A percentile compares a stretch with the other conserved stretches of the same genome.
Evolutionary conservation across 53 echinoderm and acorn worm species (phyloP).

Genomic region (Stichopus horrens): DNA sequence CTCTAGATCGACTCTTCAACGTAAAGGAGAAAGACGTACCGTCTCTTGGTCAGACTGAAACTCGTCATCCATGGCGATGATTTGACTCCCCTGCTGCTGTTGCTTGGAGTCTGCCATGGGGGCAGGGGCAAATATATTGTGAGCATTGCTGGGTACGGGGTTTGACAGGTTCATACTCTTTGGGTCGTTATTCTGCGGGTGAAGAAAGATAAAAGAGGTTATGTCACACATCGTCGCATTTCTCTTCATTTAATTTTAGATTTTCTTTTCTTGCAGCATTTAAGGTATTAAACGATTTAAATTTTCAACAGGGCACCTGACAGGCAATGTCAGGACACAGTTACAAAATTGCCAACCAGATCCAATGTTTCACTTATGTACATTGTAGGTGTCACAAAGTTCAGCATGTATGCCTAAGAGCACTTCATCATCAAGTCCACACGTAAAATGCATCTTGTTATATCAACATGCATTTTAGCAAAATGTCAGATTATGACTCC

Average conservation of each 20-base stretch:
- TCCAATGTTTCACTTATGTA: no score
- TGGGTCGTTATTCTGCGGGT: slow-evolving; percentile 26
- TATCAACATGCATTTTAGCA: no score
- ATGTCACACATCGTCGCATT: background rate
- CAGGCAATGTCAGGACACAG: no score
- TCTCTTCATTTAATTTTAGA: background rate
- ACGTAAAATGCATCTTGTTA: no score
- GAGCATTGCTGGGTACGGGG: slow-evolving; percentile 6
- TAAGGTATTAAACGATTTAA: no score
- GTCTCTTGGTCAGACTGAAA: slow-evolving; percentile 79
- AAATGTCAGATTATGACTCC: no score
- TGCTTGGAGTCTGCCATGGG: slow-evolving; percentile 21
- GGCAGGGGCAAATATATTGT: slow-evolving; percentile 21
- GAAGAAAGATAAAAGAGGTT: background rate
- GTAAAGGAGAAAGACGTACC: slow-evolving; percentile 49
- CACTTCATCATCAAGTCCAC: no score
- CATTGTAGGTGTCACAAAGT: no score
- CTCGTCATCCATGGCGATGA: slow-evolving; percentile 95
- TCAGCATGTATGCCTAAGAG: no score
- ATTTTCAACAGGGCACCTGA: no score
- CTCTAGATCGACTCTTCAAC: background rate
- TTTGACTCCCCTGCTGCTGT: slow-evolving; percentile 47
- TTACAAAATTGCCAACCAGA: no score
- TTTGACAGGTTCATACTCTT: slow-evolving; percentile 47
- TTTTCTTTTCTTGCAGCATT: no score